A percentile compares a stretch with the other conserved stretches of the same genome.
Conservation (phyloP, 2,797 vertebrate genomes). For the Phrynocephalus vlangalii region DNA sequence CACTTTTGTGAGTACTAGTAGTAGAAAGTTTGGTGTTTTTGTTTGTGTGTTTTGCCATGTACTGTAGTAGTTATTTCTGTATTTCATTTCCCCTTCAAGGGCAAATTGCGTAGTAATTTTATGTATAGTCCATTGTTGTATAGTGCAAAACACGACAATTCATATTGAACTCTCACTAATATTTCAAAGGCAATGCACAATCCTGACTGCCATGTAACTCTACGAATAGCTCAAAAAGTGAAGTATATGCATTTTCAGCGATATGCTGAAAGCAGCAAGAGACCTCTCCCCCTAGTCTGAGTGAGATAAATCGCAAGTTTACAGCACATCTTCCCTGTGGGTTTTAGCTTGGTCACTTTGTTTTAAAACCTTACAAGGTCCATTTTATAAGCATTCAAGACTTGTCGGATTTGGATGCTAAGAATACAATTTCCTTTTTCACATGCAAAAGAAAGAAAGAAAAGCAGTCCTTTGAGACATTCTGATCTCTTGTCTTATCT, state of each 20-base stretch:
- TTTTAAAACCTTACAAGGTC: constrained; percentile 28
- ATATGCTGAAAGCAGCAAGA: not conserved
- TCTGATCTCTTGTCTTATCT: constrained; percentile 63
- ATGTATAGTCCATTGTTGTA: constrained; percentile 15
- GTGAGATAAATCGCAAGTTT: constrained; percentile 25
- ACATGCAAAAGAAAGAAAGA: constrained; percentile 13
- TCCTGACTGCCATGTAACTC: not conserved
- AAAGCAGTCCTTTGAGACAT: constrained; percentile 33
- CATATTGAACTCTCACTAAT: constrained; percentile 26
- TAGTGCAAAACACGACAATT: constrained; percentile 33
- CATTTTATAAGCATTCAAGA: constrained; percentile 35
- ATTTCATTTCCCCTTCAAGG: constrained; percentile 4
- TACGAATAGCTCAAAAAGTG: not conserved
- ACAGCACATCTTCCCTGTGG: not conserved
- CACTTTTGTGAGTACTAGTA: not conserved
- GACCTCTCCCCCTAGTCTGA: not conserved
- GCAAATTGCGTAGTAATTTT: constrained; percentile 20
- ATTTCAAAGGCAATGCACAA: constrained; percentile 20
- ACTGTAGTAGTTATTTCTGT: not conserved
- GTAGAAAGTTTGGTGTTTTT: too few relatives aligned
- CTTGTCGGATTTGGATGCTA: constrained; percentile 38
- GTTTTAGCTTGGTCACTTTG: constrained; percentile 34
- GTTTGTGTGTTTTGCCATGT: not conserved
- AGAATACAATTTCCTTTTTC: constrained; percentile 39
- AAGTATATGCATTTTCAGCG: constrained; percentile 20